These are phyloP conservation scores for Macaria notata DNA, from an alignment of 2,888 invertebrate genomes.

Conservation along the genomic window DNA sequence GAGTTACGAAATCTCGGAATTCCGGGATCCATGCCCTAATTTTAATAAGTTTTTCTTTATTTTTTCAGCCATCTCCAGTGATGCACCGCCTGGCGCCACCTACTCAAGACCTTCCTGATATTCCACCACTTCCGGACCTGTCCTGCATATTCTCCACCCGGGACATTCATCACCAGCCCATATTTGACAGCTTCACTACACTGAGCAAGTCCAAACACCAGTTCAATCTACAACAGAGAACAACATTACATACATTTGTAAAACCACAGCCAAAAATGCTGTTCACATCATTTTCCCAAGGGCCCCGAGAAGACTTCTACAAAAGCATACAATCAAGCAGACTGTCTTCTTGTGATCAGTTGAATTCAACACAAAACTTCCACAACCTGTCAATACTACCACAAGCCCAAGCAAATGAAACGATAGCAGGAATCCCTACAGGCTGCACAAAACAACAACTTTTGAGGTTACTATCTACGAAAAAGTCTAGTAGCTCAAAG, in stretches of 20 bases:
- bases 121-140: slow-evolving; percentile 63
- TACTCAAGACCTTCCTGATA: slow-evolving; percentile 45
- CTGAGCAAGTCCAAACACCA: slow-evolving; percentile 57
- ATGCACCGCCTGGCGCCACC: slow-evolving; percentile 40
- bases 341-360: slow-evolving; percentile 48
- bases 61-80: slow-evolving; percentile 53
- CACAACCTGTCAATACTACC: slow-evolving; percentile 56
- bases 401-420: slow-evolving; percentile 57
- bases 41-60: slow-evolving; percentile 10
- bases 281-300: slow-evolving; percentile 48
- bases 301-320: slow-evolving; percentile 58
- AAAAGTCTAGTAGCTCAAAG: slow-evolving; percentile 65
- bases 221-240: slow-evolving; percentile 57
- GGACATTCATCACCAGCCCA: slow-evolving; percentile 44
- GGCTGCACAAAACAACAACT: slow-evolving; percentile 72
- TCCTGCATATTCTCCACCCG: slow-evolving; percentile 53
- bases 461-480: slow-evolving; percentile 62
- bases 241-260: slow-evolving; percentile 38
- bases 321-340: slow-evolving; percentile 56
- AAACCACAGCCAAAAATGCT: slow-evolving; percentile 49
- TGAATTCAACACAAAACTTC: slow-evolving; percentile 48
- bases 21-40: too few species aligned
- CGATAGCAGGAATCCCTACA: slow-evolving; percentile 61
- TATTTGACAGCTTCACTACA: slow-evolving; percentile 64
- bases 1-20: too few species aligned